Evolutionary conservation across 2,797 vertebrate genomes (phyloP), one percentile per base, ranked within the genome.

Genomic region (Limnodromus scolopaceus): DNA sequence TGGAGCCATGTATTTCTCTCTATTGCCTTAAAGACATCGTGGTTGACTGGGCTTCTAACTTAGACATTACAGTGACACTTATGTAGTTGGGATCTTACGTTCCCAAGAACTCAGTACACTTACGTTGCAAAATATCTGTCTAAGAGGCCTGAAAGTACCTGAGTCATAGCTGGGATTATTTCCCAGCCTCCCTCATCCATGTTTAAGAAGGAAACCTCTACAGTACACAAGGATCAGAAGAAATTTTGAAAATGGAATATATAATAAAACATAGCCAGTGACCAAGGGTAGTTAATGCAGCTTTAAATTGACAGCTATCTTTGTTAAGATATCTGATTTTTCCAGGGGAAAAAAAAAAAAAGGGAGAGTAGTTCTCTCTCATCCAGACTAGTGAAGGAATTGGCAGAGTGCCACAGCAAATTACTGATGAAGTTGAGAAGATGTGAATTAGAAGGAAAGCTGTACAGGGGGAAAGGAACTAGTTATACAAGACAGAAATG

Each of bases 401-500:
- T 39, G 51, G 55, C 86, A 94, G 63, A 89, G 22, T 46, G 46
- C 70, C 81, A 83, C 34, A 46, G 66, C 23, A 95, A 87, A 91
- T 91, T 92, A 82, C 36, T 65, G 66, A 61, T 41, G 57, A 89
- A 79, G 55, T 7, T 77, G 39, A 86, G 43, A 78, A 78, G 38
- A 55, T 11, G 34, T 16, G 87, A 92, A 87, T 87, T 92, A 82
- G 64, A 94, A 63, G 36, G 34, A 85, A 91, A 92, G 27, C n/a
- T 80, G 58, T 82, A 82, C n/a, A 69, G 17, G 10, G 28, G 43
- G 10, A 87, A 91, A 93, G 30, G 28, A 91, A 76, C 24, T 58
- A 86, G 80, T 61, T 87, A 69, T 28, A 82, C 46, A 58, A 53
- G 70, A 63, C 46, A 93, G 71, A 75, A 93, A 27, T 27, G 58